Base-by-base conservation (phyloP, 2,113 vertebrate species). In the Oceanodroma tethys region DNA sequence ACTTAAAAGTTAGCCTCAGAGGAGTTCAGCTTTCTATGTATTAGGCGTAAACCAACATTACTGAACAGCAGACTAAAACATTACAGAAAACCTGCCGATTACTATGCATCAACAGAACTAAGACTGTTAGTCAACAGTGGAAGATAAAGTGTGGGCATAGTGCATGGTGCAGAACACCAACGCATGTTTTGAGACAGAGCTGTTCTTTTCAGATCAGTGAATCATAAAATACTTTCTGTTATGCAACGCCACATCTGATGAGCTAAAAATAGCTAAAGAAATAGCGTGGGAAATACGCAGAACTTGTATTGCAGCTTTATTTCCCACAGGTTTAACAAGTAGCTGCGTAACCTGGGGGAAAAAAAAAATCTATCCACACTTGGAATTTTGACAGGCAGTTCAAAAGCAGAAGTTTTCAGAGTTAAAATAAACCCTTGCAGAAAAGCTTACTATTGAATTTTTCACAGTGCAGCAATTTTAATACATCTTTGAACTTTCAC, bases 191-290 rank as follows among this genome's bases (percentile, higher is more conserved):
- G 76, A 91, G 91, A 86, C 30, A 91, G 90, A 83, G 86, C 76
- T 97, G 95, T 23, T 95, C 95, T 95, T 94, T 96, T 95, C 88
- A 95, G 81, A 94, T 75, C 95, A 97, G 52, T 91, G 86, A 96
- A 91, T 96, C 91, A 94, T n/a, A 38, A 93, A 88, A 72, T 84
- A 84, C 82, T 81, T 96, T 90, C 88, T 6, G 1, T 97, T 95
- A 96, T 29, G 66, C 80, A 97, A 96, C 0, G 0, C 76, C 91
- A 60, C 52, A 73, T 82, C 78, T 62, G 82, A 79, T 20, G 36
- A 82, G n/a, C 70, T 93, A 96, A 95, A 95, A 95, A 97, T 95
- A 97, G 89, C 66, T 80, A 14, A 23, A 85, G 48, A 72, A 79
- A 75, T 10, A 90, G 88, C 0, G 4, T 94, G 95, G 88, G 90